Conservation (phyloP, 1,140 invertebrate species). For the Tenebrio molitor region DNA sequence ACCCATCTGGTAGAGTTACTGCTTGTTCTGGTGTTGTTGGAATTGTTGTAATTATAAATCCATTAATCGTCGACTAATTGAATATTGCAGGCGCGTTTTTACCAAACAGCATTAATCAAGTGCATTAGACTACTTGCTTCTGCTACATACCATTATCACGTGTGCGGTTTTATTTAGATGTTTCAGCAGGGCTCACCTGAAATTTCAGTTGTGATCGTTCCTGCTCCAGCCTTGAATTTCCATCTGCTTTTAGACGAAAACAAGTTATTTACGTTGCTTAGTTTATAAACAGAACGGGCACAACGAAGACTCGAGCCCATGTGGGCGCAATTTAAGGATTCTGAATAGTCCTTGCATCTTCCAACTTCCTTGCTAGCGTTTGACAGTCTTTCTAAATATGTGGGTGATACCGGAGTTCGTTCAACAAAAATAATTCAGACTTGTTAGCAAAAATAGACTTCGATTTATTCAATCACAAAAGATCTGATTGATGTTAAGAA, state of each 20-base stretch:
- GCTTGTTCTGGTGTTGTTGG: slow-evolving; percentile 3
- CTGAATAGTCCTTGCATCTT: slow-evolving; percentile 11
- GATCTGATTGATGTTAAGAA: no score
- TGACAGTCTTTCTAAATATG: background rate
- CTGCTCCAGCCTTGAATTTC: slow-evolving; percentile 21
- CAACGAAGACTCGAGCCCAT: background rate
- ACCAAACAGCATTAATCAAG: background rate
- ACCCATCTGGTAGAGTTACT: slow-evolving; percentile 5
- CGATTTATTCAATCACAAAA: no score
- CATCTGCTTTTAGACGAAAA: slow-evolving; percentile 26
- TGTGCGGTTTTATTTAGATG: no score
- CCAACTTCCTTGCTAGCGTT: background rate
- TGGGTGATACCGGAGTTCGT: no score
- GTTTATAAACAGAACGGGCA: background rate
- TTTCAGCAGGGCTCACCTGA: no score
- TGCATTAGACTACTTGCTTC: background rate
- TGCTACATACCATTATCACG: no score
- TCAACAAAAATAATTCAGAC: no score
- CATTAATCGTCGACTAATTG: slow-evolving; percentile 26
- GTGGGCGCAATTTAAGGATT: slow-evolving; percentile 25
- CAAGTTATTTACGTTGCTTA: slow-evolving; percentile 26
- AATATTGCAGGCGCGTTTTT: slow-evolving; percentile 6
- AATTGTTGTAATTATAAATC: slow-evolving; percentile 18
- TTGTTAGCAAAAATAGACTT: no score
- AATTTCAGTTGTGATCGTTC: no score